Conservation (phyloP, 2,888 invertebrate species). For the Drosophila nr. medialis region DNA sequence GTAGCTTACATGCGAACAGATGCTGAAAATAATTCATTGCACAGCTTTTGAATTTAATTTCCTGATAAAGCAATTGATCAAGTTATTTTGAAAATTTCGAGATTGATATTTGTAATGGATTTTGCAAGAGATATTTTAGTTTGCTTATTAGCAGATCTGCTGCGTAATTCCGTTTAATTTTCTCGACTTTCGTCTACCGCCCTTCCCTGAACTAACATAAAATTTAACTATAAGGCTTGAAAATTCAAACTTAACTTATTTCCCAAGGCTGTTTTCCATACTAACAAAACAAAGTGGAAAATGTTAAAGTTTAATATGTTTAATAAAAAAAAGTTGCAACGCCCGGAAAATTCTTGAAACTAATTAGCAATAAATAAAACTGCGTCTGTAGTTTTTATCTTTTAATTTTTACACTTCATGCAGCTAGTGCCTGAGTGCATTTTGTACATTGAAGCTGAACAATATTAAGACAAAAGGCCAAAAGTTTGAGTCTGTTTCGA, state of each 20-base stretch:
- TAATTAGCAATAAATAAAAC: not conserved
- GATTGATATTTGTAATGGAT: not conserved
- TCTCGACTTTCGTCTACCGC: not conserved
- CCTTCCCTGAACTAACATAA: not conserved
- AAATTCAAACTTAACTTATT: not conserved
- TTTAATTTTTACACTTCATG: not conserved
- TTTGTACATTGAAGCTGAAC: not conserved
- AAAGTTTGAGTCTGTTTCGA: constrained; percentile 39
- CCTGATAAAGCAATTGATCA: not conserved
- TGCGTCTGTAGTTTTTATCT: not conserved
- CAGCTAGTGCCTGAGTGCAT: not conserved
- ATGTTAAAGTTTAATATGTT: not conserved
- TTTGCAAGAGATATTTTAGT: not conserved
- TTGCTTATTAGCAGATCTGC: not conserved
- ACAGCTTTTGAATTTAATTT: not conserved
- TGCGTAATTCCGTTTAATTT: not conserved
- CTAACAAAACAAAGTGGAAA: not conserved
- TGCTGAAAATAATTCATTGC: not conserved
- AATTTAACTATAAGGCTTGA: not conserved
- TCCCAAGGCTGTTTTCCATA: not conserved
- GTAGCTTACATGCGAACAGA: not conserved
- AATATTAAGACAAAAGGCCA: not conserved
- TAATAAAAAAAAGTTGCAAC: not conserved
- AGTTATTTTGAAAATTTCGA: not conserved
- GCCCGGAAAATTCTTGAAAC: not conserved